Conservation (phyloP, 2,797 vertebrate species). For the Danio kyathit region DNA sequence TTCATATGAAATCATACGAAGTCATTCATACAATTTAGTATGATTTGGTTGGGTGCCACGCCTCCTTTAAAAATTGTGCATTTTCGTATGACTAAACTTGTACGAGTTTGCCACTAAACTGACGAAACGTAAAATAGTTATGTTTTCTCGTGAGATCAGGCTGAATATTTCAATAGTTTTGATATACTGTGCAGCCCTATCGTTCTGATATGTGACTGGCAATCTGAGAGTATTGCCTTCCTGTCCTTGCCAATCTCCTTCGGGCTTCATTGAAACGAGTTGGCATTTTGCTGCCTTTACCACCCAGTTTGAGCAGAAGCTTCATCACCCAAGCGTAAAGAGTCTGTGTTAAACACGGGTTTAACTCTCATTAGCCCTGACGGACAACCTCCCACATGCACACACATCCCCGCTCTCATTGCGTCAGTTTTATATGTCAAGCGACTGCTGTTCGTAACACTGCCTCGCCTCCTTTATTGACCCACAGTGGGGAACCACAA, state of each 20-base stretch:
- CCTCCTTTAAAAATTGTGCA: no score
- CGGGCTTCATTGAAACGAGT: slow-evolving; percentile 28
- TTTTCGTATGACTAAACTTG: no score
- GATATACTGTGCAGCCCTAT: no score
- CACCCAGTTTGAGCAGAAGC: slow-evolving; percentile 22
- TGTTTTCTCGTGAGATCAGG: no score
- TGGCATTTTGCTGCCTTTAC: slow-evolving; percentile 21
- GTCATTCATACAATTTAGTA: no score
- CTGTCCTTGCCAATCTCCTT: slow-evolving; percentile 33
- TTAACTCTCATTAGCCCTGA: slow-evolving; percentile 3
- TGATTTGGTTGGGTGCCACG: no score
- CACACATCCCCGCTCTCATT: neutral
- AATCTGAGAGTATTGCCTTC: neutral
- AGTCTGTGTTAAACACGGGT: slow-evolving; percentile 5
- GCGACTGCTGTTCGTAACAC: neutral
- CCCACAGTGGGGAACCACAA: neutral
- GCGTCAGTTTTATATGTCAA: slow-evolving; percentile 18
- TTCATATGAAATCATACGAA: no score
- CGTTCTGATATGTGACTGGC: no score
- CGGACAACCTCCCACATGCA: slow-evolving; percentile 11
- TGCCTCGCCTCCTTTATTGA: neutral
- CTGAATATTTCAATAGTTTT: no score
- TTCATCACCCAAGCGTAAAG: slow-evolving; percentile 20
- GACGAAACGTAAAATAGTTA: no score
- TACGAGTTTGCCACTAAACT: no score